Percentiles rank a stretch among this genome's conserved stretches.
Evolutionary conservation across 2,888 invertebrate species (phyloP).

Genomic region (Luperina nickerlii): DNA sequence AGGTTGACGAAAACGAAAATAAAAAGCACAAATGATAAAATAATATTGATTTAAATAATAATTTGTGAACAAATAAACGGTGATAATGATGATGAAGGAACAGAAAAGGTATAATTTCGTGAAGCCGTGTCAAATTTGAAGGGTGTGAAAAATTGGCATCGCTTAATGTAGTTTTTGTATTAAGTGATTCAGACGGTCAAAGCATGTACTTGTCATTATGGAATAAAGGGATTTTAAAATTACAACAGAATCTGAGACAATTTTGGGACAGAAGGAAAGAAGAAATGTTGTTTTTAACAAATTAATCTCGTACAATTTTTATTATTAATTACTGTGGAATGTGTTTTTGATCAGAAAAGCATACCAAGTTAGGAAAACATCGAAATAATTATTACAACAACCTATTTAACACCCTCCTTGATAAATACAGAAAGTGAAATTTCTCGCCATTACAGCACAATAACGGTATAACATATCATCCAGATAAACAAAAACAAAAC

Average conservation of each 20-base stretch:
- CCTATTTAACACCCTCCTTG: neutral
- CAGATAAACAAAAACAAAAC: neutral
- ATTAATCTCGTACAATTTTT: neutral
- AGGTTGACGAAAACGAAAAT: neutral
- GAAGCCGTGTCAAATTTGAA: slow-evolving; percentile 57
- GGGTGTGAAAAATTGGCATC: slow-evolving; percentile 52
- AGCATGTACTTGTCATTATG: slow-evolving; percentile 33
- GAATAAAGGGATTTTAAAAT: slow-evolving; percentile 3
- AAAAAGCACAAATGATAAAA: slow-evolving; percentile 7
- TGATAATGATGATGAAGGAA: slow-evolving; percentile 56
- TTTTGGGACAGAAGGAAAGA: neutral
- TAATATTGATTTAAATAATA: slow-evolving; percentile 34
- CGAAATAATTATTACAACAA: neutral
- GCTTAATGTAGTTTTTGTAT: slow-evolving; percentile 62
- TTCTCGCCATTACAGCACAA: neutral
- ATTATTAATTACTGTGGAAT: neutral
- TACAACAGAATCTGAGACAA: too few species aligned
- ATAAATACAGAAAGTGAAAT: neutral
- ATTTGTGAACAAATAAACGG: slow-evolving; percentile 37
- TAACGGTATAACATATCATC: neutral
- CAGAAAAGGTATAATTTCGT: slow-evolving; percentile 55
- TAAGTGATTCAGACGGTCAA: slow-evolving; percentile 53
- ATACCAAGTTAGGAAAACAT: neutral
- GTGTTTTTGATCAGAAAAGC: neutral
- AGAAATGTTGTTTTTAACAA: neutral